Percentiles rank a stretch among this genome's conserved stretches.
Evolutionary conservation across 2,113 vertebrate genomes (phyloP).

Genomic region (Ondatra zibethicus): DNA sequence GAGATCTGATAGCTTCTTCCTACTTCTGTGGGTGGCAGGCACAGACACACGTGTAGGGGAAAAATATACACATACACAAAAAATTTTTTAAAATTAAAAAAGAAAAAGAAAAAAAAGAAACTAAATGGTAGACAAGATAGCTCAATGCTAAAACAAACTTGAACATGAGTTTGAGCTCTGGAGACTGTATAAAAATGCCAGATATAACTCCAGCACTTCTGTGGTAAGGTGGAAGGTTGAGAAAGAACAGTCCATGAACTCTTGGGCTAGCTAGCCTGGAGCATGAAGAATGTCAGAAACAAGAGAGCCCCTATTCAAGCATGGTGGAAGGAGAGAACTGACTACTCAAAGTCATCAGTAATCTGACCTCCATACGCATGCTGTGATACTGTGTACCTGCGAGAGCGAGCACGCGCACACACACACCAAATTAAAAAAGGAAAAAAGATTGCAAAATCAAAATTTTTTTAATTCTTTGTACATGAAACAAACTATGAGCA

Average conservation of each 20-base stretch:
- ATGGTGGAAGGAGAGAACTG: background rate
- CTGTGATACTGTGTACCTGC: background rate
- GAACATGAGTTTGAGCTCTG: background rate
- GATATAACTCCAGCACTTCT: background rate
- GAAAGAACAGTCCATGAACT: background rate
- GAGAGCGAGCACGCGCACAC: accelerated
- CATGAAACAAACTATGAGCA: conserved; percentile 24
- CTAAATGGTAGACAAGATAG: background rate
- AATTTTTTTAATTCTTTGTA: conserved; percentile 46
- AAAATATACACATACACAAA: background rate
- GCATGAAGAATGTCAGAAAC: background rate
- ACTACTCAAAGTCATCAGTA: background rate
- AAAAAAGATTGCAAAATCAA: conserved; percentile 1
- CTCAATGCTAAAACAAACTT: background rate
- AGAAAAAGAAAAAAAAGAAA: background rate
- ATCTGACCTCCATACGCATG: background rate
- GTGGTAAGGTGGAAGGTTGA: background rate
- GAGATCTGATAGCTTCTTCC: background rate
- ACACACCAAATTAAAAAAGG: background rate
- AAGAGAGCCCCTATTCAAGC: background rate
- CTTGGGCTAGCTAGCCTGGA: background rate
- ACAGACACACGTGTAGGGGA: background rate
- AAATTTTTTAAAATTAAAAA: background rate
- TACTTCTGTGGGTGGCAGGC: background rate
- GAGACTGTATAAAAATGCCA: background rate